Evolutionary conservation across 1,140 invertebrate species (phyloP).

Genomic region (Parasteatoda tepidariorum): DNA sequence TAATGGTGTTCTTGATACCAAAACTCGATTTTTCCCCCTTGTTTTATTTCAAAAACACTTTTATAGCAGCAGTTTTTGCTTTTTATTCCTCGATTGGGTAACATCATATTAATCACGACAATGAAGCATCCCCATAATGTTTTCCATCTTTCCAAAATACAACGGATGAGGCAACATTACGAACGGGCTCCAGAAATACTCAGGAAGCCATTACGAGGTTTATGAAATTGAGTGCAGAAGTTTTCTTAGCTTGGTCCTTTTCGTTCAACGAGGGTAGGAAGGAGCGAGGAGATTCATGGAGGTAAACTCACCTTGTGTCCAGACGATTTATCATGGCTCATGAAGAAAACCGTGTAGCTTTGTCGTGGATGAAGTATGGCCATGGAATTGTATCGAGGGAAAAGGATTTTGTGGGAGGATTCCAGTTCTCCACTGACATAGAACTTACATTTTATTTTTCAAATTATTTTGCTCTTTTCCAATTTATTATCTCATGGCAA

Average conservation of each 20-base stretch:
- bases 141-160: background rate
- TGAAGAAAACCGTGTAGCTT: constrained; percentile 16
- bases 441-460: background rate
- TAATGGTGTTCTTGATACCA: no score
- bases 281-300: background rate
- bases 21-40: no score
- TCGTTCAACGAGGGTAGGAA: background rate
- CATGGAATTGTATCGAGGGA: background rate
- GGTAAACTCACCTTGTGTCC: constrained; percentile 36
- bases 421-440: background rate
- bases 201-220: constrained; percentile 54
- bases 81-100: no score
- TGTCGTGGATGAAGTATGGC: constrained; percentile 39
- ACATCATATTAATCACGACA: background rate
- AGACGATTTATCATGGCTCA: constrained; percentile 43
- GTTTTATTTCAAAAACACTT: no score
- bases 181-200: constrained; percentile 43
- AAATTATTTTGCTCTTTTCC: constrained; percentile 8
- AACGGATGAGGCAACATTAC: background rate
- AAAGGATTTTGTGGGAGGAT: background rate
- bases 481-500: constrained; percentile 48
- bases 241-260: background rate
- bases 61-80: no score
- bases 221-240: constrained; percentile 55
- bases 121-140: background rate